Conservation (phyloP, 2,113 vertebrate genomes). For the Boleophthalmus pectinirostris region DNA sequence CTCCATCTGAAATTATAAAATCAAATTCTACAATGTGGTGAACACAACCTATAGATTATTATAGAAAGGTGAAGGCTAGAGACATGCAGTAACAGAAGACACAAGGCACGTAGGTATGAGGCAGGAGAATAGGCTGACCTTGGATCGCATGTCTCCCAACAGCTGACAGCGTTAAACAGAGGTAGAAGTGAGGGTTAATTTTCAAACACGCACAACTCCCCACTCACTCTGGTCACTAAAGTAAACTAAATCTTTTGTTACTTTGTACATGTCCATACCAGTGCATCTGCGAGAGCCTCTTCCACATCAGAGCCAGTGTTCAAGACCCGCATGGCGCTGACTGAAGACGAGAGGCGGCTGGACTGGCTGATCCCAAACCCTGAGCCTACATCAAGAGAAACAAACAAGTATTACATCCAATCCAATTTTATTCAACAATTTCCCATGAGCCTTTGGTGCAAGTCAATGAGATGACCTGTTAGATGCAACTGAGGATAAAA, state of each 20-base stretch:
- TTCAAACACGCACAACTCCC: slow-evolving; percentile 31
- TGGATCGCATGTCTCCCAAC: slow-evolving; percentile 98
- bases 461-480: slow-evolving; percentile 57
- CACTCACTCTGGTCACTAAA: slow-evolving; percentile 26
- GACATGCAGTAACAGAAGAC: slow-evolving; percentile 6
- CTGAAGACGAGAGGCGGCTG: slow-evolving; percentile 89
- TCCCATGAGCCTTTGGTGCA: slow-evolving; percentile 43
- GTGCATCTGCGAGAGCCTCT: slow-evolving; percentile 93
- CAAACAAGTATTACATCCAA: slow-evolving; percentile 17
- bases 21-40: neutral
- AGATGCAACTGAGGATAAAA: slow-evolving; percentile 46
- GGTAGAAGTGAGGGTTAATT: slow-evolving; percentile 69
- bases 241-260: slow-evolving; percentile 7
- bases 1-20: neutral
- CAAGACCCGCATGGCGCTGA: slow-evolving; percentile 95
- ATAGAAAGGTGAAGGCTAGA: neutral
- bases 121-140: slow-evolving; percentile 84
- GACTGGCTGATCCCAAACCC: slow-evolving; percentile 91
- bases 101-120: slow-evolving; percentile 45
- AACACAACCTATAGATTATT: neutral
- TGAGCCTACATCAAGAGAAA: slow-evolving; percentile 72
- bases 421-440: slow-evolving; percentile 9
- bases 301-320: slow-evolving; percentile 96
- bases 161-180: slow-evolving; percentile 93
- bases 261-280: slow-evolving; percentile 77